These are phyloP conservation scores for Cantharis lateralis DNA, from an alignment of 2,888 invertebrate species.

Conservation along the genomic window DNA sequence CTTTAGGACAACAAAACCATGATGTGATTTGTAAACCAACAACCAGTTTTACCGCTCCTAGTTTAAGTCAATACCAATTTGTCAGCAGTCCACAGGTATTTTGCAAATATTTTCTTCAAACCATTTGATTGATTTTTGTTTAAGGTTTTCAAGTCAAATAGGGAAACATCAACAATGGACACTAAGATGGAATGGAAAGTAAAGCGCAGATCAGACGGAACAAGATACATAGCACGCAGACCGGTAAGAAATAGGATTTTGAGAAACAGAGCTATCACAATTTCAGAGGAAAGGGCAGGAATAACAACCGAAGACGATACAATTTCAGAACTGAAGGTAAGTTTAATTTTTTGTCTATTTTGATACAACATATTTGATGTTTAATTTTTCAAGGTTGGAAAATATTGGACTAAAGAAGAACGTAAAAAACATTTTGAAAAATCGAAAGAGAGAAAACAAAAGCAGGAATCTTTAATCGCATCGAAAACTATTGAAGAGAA, in stretches of 20 bases:
- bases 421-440: constrained; percentile 74
- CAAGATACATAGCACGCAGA: constrained; percentile 74
- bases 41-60: constrained; percentile 61
- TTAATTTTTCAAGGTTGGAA: constrained; percentile 58
- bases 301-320: constrained; percentile 76
- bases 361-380: not conserved
- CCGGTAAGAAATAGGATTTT: constrained; percentile 70
- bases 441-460: constrained; percentile 66
- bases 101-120: not conserved
- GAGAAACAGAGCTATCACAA: constrained; percentile 68
- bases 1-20: constrained; percentile 53
- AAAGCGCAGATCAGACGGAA: constrained; percentile 75
- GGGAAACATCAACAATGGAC: constrained; percentile 40
- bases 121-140: not conserved
- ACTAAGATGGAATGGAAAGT: constrained; percentile 74
- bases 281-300: constrained; percentile 69
- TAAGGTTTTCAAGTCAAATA: constrained; percentile 15
- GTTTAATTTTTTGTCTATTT: not conserved
- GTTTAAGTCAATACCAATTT: constrained; percentile 64
- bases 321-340: constrained; percentile 73
- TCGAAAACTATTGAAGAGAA: constrained; percentile 45
- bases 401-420: constrained; percentile 79
- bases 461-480: constrained; percentile 48
- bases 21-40: constrained; percentile 44
- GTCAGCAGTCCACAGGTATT: constrained; percentile 57